Percentiles rank a stretch among this genome's conserved stretches.
phyloP scores from a whole-genome alignment of 1,140 invertebrate species.

The Papilio glaucus region DNA sequence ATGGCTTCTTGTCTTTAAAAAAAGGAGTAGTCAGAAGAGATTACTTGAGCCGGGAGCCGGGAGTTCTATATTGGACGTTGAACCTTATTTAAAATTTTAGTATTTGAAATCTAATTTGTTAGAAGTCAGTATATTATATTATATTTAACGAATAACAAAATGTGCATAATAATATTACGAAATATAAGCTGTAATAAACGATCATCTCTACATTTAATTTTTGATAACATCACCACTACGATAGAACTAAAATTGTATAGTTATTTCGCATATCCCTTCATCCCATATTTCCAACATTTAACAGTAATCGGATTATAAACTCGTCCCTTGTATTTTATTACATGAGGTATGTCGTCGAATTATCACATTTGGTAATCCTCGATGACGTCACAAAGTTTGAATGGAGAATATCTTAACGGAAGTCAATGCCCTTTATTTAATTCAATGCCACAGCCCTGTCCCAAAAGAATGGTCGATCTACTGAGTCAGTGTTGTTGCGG shows the following conservation, averaged over 20 bases:
- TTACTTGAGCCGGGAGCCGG: too few species aligned
- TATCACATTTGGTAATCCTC: constrained; percentile 15
- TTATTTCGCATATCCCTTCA: not conserved
- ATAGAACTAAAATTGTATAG: not conserved
- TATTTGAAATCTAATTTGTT: too few species aligned
- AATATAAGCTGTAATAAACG: too few species aligned
- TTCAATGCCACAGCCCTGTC: not conserved
- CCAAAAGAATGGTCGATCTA: constrained; percentile 1
- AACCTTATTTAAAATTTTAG: too few species aligned
- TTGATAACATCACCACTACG: not conserved
- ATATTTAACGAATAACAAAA: too few species aligned
- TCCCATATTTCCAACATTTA: constrained; percentile 23
- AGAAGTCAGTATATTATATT: too few species aligned
- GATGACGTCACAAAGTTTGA: not conserved
- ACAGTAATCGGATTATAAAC: constrained; percentile 22
- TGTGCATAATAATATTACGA: too few species aligned
- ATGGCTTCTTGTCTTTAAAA: too few species aligned
- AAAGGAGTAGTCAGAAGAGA: too few species aligned
- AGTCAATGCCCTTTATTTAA: constrained; percentile 9
- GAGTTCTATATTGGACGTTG: too few species aligned
- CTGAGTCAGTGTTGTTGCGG: not conserved
- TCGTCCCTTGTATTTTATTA: constrained; percentile 17
- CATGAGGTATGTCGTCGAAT: not conserved
- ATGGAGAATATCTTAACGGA: not conserved
- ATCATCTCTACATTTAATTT: not conserved